Evolutionary conservation across 2,797 vertebrate species (phyloP).

Genomic region (Cetoscarus ocellatus): DNA sequence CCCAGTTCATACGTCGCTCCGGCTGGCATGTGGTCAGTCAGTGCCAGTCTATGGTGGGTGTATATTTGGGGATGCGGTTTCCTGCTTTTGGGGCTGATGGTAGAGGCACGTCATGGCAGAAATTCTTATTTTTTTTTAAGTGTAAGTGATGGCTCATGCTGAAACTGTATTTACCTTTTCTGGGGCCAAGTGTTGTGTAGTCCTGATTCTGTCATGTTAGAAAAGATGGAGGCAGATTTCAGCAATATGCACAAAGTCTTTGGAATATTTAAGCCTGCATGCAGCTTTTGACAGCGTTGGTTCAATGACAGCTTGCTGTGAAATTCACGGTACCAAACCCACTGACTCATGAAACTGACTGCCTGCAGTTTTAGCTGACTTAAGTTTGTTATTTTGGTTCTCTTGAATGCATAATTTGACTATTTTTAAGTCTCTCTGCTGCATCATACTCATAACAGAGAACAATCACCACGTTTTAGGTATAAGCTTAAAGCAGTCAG

Average conservation of each 20-base stretch:
- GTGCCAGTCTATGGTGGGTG: slow-evolving; percentile 56
- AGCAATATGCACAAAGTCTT: not conserved
- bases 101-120: slow-evolving; percentile 54
- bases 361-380: not conserved
- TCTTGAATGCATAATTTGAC: not conserved
- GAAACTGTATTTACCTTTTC: slow-evolving; percentile 21
- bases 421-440: slow-evolving; percentile 11
- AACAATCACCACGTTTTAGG: no score
- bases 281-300: not conserved
- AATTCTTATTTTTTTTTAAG: slow-evolving; percentile 23
- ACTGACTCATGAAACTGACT: slow-evolving; percentile 2
- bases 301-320: not conserved
- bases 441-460: no score
- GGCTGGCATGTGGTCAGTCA: slow-evolving; percentile 66
- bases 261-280: not conserved
- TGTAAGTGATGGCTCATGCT: slow-evolving; percentile 17
- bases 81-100: slow-evolving; percentile 59
- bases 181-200: slow-evolving; percentile 32
- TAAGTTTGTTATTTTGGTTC: slow-evolving; percentile 17
- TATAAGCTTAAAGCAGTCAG: no score
- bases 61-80: slow-evolving; percentile 76
- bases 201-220: slow-evolving; percentile 11
- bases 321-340: not conserved
- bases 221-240: not conserved
- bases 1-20: slow-evolving; percentile 52